Conservation (phyloP, 2,888 invertebrate genomes). For the Drosophila fulvimacula region DNA sequence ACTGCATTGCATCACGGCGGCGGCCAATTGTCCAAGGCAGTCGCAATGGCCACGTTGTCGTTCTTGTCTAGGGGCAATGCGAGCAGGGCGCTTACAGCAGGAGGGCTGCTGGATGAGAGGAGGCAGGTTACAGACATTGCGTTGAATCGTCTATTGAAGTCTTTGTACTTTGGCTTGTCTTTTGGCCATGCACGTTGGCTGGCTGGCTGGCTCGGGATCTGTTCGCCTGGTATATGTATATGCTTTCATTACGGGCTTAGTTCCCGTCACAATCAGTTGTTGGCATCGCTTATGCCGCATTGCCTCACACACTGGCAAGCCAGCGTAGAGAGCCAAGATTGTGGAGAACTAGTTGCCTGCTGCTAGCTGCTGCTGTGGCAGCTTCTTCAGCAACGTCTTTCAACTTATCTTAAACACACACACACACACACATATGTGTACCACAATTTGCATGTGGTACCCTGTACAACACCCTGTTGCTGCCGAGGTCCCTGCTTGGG, state of each 20-base stretch:
- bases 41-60: conserved; percentile 39
- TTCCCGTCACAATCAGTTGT: conserved; percentile 84
- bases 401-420: conserved; percentile 69
- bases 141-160: conserved; percentile 68
- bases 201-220: conserved; percentile 38
- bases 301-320: conserved; percentile 58
- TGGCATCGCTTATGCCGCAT: conserved; percentile 82
- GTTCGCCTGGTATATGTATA: conserved; percentile 69
- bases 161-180: conserved; percentile 52
- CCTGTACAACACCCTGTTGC: conserved; percentile 38
- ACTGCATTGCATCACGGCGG: conserved; percentile 57
- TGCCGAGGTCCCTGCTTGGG: conserved; percentile 23
- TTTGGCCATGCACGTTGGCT: conserved; percentile 41
- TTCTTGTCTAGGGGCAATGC: conserved; percentile 31
- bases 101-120: background rate
- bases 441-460: conserved; percentile 71
- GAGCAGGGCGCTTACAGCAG: conserved; percentile 25
- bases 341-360: conserved; percentile 65
- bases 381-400: conserved; percentile 79
- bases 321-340: conserved; percentile 29
- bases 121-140: conserved; percentile 47
- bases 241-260: conserved; percentile 83
- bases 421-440: conserved; percentile 10
- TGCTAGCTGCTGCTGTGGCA: conserved; percentile 48
- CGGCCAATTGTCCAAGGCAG: conserved; percentile 76